Base-by-base conservation (phyloP, 1,140 invertebrate species). In the Telenomus remus region DNA sequence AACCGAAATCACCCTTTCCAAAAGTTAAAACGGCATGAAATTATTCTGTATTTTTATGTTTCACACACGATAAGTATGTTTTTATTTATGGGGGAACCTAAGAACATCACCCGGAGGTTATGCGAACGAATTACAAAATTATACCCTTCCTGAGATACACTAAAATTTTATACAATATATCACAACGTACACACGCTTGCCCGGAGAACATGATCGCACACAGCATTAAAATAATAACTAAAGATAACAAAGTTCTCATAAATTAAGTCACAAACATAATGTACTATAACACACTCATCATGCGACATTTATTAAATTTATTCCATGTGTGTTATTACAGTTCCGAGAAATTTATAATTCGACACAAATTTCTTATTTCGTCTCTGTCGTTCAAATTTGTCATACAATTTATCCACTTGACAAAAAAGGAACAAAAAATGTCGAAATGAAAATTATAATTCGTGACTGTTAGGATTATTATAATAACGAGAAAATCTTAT, bases 401-500 rank as follows among this genome's bases (percentile, higher is more conserved):
- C n/a, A n/a, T 27, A 27, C 19, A 27, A 27, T 27, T 27, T 27
- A 6, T 27, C 19, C 19, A 27, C 6, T 27, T 27, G 19, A 27
- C 19, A 27, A 27, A 27, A 27, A 27, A 1, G 6, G 6, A 27
- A 27, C 6, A 6, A 3, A 27, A 27, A 27, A 27, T 27, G 2
- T 27, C 53, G 68, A 57, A 68, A 74, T 63, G 66, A 66, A 56
- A 56, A 56, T 46, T 49, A 61, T 64, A 59, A 64, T 63, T 37
- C 16, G 57, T 68, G 50, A 43, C 71, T 53, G 57, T 51, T 48
- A 59, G 59, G 34, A 74, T 69, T 54, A 75, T 75, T 64, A 76
- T 70, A 76, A 76, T 65, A 70, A 50, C 66, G n/a, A n/a, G n/a
- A 61, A 59, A 70, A 76, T 76, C 73, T 65, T 65, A 76, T 76